Evolutionary conservation across 2,113 vertebrate species (phyloP).

Genomic region (Indicator maculatus): DNA sequence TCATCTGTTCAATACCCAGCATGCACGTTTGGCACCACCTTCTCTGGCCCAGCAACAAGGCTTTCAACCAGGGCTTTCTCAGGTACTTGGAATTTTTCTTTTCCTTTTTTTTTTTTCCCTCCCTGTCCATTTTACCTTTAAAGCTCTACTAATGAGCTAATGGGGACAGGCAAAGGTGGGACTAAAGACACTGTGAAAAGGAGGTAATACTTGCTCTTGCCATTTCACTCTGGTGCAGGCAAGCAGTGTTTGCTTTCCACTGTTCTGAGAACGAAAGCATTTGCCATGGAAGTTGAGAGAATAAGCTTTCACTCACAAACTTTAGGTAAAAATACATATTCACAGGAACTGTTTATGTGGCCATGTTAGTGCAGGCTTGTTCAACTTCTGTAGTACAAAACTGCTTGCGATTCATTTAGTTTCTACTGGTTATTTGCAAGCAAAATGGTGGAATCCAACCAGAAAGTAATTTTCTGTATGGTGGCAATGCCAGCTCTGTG

Average conservation of each 20-base stretch:
- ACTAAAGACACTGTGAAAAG: not conserved
- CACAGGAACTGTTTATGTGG: not conserved
- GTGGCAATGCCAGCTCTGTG: not conserved
- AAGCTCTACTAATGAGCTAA: not conserved
- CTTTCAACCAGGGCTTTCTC: constrained; percentile 95
- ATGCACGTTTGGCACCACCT: constrained; percentile 90
- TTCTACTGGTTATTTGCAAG: not conserved
- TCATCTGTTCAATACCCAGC: constrained; percentile 92
- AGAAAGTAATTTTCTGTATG: not conserved
- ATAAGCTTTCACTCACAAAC: not conserved
- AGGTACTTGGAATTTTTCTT: constrained; percentile 76
- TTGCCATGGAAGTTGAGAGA: not conserved
- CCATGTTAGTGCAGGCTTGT: not conserved
- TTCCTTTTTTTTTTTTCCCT: not conserved
- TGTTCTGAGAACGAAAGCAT: not conserved
- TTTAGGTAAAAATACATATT: not conserved
- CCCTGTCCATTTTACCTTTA: not conserved
- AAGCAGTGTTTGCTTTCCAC: not conserved
- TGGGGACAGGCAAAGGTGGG: not conserved
- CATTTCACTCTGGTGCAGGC: not conserved
- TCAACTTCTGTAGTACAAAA: not conserved
- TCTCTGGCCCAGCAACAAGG: constrained; percentile 95
- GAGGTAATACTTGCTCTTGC: not conserved
- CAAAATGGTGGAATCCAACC: not conserved
- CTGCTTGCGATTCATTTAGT: not conserved